Evolutionary conservation across 1,140 invertebrate species (phyloP).

Genomic region (Apis mellifera): DNA sequence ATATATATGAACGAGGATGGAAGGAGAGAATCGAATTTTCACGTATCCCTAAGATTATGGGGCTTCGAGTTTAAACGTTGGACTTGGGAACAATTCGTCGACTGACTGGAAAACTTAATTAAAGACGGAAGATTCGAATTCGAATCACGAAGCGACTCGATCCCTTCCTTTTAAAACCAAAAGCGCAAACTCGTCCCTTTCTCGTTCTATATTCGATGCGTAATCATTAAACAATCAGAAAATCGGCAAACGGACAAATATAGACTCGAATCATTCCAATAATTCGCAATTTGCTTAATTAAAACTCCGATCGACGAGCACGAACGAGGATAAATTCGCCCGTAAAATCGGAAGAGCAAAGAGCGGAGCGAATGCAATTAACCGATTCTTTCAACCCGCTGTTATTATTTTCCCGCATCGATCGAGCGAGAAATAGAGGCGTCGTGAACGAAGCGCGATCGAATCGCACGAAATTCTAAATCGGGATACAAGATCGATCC

Average conservation of each 20-base stretch:
- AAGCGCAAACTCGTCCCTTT: background rate
- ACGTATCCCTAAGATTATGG: background rate
- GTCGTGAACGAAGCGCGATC: background rate
- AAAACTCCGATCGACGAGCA: too few species aligned
- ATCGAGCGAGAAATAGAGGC: background rate
- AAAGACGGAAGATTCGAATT: background rate
- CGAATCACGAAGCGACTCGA: constrained; percentile 5
- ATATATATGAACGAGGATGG: background rate
- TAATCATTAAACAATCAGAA: too few species aligned
- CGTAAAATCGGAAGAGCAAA: too few species aligned
- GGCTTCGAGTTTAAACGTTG: background rate
- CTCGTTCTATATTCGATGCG: too few species aligned
- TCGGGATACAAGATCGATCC: constrained; percentile 1
- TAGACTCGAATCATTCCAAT: too few species aligned
- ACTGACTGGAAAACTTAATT: constrained; percentile 14
- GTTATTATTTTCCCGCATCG: background rate
- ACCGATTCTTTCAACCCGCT: background rate
- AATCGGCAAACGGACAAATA: background rate
- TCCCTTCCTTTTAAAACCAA: background rate
- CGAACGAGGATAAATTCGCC: too few species aligned
- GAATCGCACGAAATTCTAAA: background rate
- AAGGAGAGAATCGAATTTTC: background rate
- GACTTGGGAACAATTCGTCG: constrained; percentile 3
- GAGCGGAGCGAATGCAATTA: background rate
- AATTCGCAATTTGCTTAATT: background rate